Evolutionary conservation across 2,113 vertebrate species (phyloP), one percentile per base, ranked within the genome.

Genomic region (Addax nasomaculatus): DNA sequence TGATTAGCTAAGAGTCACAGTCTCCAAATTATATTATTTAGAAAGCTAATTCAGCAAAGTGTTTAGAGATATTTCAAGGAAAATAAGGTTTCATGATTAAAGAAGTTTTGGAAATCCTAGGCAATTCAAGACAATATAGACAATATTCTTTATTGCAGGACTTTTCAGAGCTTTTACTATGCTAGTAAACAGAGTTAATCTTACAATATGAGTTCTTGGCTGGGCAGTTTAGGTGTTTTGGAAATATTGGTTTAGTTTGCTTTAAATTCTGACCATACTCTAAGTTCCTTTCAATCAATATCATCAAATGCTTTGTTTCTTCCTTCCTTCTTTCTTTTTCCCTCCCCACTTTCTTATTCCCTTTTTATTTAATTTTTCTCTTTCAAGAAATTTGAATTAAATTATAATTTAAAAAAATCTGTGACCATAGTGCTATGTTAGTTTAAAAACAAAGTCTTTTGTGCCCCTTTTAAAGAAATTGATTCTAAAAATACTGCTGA

Each of bases 371-470:
- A 76, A 62, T 60, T 92, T 67, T 55, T 80, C 2, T 27, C 23
- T 96, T n/a, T 57, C 88, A 89, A 89, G 47, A 93, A 78, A 80
- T 39, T 43, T 70, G 10, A 14, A 92, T 70, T 92, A 90, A 95
- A 90, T 90, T 92, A 36, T 91, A 76, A 76, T 33, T 94, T 70
- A 0, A 90, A 94, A 92, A 81, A 55, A 85, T 53, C 57, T 83
- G 25, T 97, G 43, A 89, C 67, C 25, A 83, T 2, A 92, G 17
- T 21, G 45, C 11, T 97, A 25, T 58, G 60, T 60, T 95, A 14
- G 53, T 88, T 80, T 85, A n/a, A 85, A 88, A 96, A 87, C 47
- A 81, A 58, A 79, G 29, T 47, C 16, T 83, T 93, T 53, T 85
- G 78, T 19, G 19, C 1, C 29, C 5, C 6, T 85, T 25, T 86